Evolutionary conservation across 2,797 vertebrate genomes (phyloP).

Genomic region (Geotrypetes seraphini): DNA sequence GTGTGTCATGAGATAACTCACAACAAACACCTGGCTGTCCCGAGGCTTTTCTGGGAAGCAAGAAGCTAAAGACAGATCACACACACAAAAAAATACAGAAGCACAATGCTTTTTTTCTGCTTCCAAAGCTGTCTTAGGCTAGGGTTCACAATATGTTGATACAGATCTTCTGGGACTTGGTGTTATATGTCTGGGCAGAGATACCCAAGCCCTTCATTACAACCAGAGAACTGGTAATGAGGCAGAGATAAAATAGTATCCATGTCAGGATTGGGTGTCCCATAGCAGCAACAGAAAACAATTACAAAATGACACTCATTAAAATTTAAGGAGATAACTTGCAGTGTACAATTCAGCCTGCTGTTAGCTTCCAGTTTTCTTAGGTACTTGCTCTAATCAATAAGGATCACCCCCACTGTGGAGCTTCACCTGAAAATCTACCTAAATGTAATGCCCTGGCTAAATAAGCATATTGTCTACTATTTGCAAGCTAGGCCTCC

Average conservation of each 20-base stretch:
- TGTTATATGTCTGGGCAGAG: background rate
- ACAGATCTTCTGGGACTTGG: background rate
- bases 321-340: constrained; percentile 32
- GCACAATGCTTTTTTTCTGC: background rate
- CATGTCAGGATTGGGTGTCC: constrained; percentile 1
- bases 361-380: background rate
- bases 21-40: too few relatives aligned
- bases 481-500: background rate
- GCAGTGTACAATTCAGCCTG: background rate
- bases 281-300: too few relatives aligned
- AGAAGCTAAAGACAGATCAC: background rate
- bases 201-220: constrained; percentile 44
- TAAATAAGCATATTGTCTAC: background rate
- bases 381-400: background rate
- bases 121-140: background rate
- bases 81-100: background rate
- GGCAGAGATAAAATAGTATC: background rate
- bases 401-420: background rate
- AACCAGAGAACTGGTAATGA: constrained; percentile 14
- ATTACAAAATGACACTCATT: constrained; percentile 12
- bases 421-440: background rate
- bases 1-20: too few relatives aligned
- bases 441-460: background rate
- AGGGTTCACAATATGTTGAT: background rate
- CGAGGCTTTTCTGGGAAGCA: background rate